Evolutionary conservation across 2,797 vertebrate species (phyloP), one percentile per base, ranked within the genome.

Genomic region (Cynopterus sphinx): DNA sequence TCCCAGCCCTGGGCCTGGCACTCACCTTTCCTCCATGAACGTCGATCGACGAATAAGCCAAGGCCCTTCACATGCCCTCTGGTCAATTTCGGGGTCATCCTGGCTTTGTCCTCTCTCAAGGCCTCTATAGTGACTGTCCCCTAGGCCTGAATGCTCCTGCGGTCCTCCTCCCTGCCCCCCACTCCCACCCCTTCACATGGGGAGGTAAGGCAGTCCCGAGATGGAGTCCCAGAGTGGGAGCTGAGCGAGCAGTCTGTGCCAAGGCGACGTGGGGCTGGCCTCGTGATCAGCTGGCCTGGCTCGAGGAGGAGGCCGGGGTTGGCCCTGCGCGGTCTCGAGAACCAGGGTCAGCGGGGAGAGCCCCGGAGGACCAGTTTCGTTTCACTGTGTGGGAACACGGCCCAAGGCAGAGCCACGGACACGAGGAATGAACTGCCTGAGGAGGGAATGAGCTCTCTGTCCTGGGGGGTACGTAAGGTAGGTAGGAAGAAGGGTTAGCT

Each of bases 191-290:
- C 36, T 26, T 31, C 26, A 21, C 39, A 2, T 4, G 53, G 43
- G 51, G 36, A 63, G 41, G 55, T 3, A n/a, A 53, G 41, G 46
- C 8, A 21, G 21, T n/a, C 21, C 63, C 51, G 17, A 16, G 21
- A 31, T 12, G 55, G 73, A 71, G 39, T n/a, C 83, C 83, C 67
- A 28, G 68, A 16, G 11, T 31, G 43, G 49, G 16, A 31, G 24
- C 12, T 0, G 0, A 2, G 4, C 13, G 12, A 49, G 24, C 61
- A 33, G 57, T 15, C 16, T 4, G 1, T 19, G 7, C 2, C 21
- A 51, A 49, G 78, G 16, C 9, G 13, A 33, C 8, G 0, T 0
- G 26, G 55, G 26, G 31, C 46, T 41, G 19, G 74, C 28, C 39
- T 51, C 6, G 6, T 0, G 17, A 17, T 33, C 11, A 1, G 16